Conservation (phyloP, 1,140 invertebrate genomes). For the Brachionus paranguensis region DNA sequence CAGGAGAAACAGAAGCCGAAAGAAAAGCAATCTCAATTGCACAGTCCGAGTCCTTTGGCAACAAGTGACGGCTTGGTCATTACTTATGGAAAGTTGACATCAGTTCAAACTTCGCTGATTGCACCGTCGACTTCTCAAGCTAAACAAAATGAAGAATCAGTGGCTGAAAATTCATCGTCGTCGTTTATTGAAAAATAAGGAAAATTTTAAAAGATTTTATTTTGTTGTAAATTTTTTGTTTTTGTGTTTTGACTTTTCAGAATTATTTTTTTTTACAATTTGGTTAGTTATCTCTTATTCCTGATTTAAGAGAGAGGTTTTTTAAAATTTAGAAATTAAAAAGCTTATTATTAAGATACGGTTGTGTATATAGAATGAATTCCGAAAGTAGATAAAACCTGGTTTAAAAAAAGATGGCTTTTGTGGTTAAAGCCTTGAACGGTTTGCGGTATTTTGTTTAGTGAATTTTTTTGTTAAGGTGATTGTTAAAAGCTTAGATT, state of each 20-base stretch:
- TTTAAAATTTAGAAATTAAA: background rate
- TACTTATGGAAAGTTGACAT: conserved; percentile 3
- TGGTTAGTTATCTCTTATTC: background rate
- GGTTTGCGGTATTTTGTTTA: background rate
- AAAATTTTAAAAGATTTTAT: background rate
- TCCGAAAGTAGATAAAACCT: background rate
- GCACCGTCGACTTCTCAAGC: background rate
- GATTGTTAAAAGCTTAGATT: background rate
- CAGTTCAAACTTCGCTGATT: background rate
- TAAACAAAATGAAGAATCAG: background rate
- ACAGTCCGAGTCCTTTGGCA: conserved; percentile 18
- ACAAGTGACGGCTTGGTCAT: conserved; percentile 27
- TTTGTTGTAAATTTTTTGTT: conserved; percentile 26
- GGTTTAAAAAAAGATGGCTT: background rate
- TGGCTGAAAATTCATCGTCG: background rate
- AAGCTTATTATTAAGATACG: background rate
- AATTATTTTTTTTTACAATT: conserved; percentile 3
- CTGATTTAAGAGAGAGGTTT: background rate
- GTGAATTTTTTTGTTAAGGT: background rate
- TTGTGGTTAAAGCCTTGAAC: background rate
- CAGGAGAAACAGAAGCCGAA: conserved; percentile 9
- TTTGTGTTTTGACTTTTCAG: background rate
- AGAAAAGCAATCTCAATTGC: background rate
- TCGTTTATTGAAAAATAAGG: background rate
- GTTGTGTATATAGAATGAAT: background rate